These are phyloP conservation scores for Penaeus vannamei DNA, from an alignment of 1,140 invertebrate genomes.

Conservation along the genomic window DNA sequence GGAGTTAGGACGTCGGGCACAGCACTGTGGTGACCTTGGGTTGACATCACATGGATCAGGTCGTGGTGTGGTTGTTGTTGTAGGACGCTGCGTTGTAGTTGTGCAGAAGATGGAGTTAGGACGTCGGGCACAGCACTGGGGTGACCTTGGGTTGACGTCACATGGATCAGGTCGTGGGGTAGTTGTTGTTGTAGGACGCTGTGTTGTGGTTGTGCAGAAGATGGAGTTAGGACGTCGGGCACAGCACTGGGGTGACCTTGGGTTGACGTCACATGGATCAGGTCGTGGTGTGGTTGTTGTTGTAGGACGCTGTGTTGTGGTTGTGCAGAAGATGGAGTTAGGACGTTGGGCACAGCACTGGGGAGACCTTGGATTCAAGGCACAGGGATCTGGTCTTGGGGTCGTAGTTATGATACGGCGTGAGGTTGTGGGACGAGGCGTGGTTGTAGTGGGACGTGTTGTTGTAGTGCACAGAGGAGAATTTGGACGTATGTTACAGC, in stretches of 20 bases:
- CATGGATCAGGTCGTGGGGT: constrained; percentile 44
- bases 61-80: constrained; percentile 27
- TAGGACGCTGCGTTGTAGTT: neutral
- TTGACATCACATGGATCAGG: constrained; percentile 33
- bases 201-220: too few relatives aligned
- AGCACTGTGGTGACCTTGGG: constrained; percentile 35
- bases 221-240: neutral
- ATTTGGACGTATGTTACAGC: constrained; percentile 18
- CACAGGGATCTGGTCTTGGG: too few relatives aligned
- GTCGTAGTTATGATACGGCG: too few relatives aligned
- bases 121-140: constrained; percentile 27
- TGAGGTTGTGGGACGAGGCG: too few relatives aligned
- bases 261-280: too few relatives aligned
- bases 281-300: constrained; percentile 19
- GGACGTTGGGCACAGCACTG: constrained; percentile 36
- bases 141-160: constrained; percentile 21
- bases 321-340: neutral
- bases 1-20: constrained; percentile 1
- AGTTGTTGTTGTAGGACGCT: neutral
- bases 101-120: neutral
- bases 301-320: neutral
- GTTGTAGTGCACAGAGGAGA: constrained; percentile 29
- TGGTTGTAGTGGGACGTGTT: neutral
- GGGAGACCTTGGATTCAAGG: too few relatives aligned
- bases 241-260: constrained; percentile 34